Conservation (phyloP, 1,140 invertebrate genomes). For the Sipha flava region DNA sequence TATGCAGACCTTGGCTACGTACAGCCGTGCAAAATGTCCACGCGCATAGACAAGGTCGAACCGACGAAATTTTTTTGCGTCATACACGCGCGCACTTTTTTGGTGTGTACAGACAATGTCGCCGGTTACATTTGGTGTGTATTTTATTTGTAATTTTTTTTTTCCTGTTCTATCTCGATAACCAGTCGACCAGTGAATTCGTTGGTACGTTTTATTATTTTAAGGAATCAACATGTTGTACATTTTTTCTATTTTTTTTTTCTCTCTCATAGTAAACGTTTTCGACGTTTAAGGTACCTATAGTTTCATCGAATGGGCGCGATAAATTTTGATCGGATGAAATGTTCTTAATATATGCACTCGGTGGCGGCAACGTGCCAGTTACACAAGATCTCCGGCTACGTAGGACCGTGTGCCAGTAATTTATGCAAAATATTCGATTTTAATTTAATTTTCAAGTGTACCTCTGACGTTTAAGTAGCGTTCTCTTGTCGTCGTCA, state of each 20-base stretch:
- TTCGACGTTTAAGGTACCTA: too few species aligned
- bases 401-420: neutral
- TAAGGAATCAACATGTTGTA: too few species aligned
- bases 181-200: neutral
- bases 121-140: neutral
- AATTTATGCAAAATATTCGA: neutral
- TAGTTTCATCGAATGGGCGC: neutral
- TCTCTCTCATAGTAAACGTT: neutral
- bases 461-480: neutral
- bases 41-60: neutral
- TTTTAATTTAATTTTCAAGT: neutral
- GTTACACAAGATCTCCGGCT: neutral
- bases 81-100: neutral
- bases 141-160: neutral
- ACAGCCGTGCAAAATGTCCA: neutral
- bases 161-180: neutral
- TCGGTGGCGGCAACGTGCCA: neutral
- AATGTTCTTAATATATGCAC: neutral
- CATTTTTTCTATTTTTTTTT: neutral
- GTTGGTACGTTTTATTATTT: too few species aligned
- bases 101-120: neutral
- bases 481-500: neutral
- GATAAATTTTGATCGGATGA: neutral
- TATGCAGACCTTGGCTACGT: neutral
- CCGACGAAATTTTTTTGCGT: neutral